phyloP scores from a whole-genome alignment of 2,113 vertebrate genomes.

The Xenopus laevis region DNA sequence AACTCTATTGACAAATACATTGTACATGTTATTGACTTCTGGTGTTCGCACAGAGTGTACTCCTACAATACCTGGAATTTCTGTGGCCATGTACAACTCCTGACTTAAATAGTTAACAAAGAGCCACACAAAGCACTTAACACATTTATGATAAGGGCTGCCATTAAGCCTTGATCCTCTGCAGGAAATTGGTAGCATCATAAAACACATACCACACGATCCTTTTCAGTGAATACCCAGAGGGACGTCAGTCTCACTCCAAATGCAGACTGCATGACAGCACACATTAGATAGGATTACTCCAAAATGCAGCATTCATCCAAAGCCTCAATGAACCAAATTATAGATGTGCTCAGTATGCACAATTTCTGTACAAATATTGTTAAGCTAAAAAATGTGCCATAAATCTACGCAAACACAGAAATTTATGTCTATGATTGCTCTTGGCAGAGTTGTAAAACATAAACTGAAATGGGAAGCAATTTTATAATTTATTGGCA shows the following conservation, averaged over 20 bases:
- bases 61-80: too few relatives aligned
- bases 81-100: too few relatives aligned
- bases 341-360: neutral
- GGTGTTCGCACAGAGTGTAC: too few relatives aligned
- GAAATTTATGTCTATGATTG: constrained; percentile 25
- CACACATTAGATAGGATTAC: neutral
- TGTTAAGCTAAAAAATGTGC: neutral
- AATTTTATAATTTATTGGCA: constrained; percentile 19
- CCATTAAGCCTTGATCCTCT: neutral
- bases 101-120: neutral
- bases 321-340: neutral
- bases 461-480: constrained; percentile 4
- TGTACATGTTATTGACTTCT: too few relatives aligned
- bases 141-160: neutral
- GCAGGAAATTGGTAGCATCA: constrained; percentile 10
- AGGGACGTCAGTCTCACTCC: neutral
- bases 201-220: constrained; percentile 1
- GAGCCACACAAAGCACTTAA: neutral
- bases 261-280: neutral
- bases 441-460: constrained; percentile 21
- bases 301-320: neutral
- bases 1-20: too few relatives aligned
- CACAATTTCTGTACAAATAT: neutral
- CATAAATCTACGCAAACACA: constrained; percentile 24
- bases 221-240: neutral